Evolutionary conservation across 2,888 invertebrate genomes (phyloP), one percentile per base, ranked within the genome.

Genomic region (Aproaerema taeniolella): DNA sequence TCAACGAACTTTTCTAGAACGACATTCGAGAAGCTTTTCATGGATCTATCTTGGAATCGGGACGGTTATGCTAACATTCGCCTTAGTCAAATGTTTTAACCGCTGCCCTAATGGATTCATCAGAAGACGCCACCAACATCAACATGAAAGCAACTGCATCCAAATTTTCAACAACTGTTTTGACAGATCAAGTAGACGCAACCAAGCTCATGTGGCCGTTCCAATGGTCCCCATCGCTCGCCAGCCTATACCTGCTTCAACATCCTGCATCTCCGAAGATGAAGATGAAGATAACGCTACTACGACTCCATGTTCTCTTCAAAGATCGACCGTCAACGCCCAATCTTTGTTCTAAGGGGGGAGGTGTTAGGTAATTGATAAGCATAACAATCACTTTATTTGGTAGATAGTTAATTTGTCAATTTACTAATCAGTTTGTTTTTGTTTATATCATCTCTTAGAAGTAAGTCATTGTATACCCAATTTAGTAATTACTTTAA

Each of bases 151-250:
- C n/a, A n/a, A n/a, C 16, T 42, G 35, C 10, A 42, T 48, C 5
- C 42, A 48, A 31, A 48, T 48, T 10, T 48, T 48, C 29, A 50
- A 46, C 11, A 50, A 50, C 35, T 48, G 43, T 15, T 46, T 50
- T 17, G 46, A 38, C 9, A 34, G 26, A 7, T 44, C 47, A 3
- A 13, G 8, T 3, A 28, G 30, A 14, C 11, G 34, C 9, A 14
- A 14, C 17, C 7, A 11, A 7, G 14, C 10, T 24, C 4, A 9
- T 14, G n/a, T n/a, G n/a, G 20, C 20, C 5, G 29, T 34, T 11
- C 39, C 34, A 5, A 29, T 34, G 29, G 12, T 20, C 8, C 17
- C 28, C 5, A 12, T 20, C 7, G 8, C 5, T n/a, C n/a, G n/a
- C n/a, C n/a, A n/a, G 9, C 13, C 8, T 1, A 2, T 25, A 11